These are phyloP conservation scores for Arothron firmamentum DNA, from an alignment of 2,113 vertebrate genomes.

Conservation along the genomic window DNA sequence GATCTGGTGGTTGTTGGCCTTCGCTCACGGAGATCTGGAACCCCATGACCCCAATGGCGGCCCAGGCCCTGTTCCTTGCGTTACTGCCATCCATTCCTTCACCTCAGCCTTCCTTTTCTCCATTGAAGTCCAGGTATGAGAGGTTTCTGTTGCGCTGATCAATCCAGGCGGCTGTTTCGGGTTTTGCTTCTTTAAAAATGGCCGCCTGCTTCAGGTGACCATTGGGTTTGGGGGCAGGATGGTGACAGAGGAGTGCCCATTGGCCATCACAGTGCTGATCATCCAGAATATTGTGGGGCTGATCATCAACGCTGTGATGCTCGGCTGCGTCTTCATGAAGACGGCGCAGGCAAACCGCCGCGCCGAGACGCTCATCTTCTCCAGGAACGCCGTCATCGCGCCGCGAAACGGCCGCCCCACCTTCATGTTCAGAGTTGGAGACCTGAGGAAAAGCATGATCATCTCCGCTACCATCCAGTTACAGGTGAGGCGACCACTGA, in stretches of 20 bases:
- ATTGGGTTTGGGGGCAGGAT: constrained; percentile 82
- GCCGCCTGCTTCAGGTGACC: constrained; percentile 67
- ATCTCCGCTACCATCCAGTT: constrained; percentile 81
- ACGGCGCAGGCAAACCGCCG: constrained; percentile 82
- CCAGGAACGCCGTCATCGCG: constrained; percentile 76
- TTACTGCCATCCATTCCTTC: constrained; percentile 81
- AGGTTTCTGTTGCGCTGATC: accelerated
- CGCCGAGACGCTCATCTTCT: constrained; percentile 83
- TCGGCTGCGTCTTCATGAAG: constrained; percentile 86
- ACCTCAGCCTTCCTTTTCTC: constrained; percentile 83
- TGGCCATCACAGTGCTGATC: constrained; percentile 79
- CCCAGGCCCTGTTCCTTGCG: constrained; percentile 69
- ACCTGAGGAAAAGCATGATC: constrained; percentile 84
- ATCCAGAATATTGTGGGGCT: constrained; percentile 82
- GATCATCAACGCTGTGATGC: constrained; percentile 83
- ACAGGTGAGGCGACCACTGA: constrained; percentile 60
- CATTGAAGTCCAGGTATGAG: constrained; percentile 80
- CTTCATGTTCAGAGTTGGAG: constrained; percentile 81
- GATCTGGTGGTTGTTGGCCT: constrained; percentile 82
- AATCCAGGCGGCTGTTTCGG: background rate
- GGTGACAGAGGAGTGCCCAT: constrained; percentile 82
- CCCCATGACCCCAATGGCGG: constrained; percentile 42
- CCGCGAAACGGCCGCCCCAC: constrained; percentile 74
- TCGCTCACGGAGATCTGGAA: constrained; percentile 81
- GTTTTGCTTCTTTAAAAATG: background rate